These are phyloP conservation scores for Colius striatus DNA, from an alignment of 2,113 vertebrate genomes.

Conservation along the genomic window DNA sequence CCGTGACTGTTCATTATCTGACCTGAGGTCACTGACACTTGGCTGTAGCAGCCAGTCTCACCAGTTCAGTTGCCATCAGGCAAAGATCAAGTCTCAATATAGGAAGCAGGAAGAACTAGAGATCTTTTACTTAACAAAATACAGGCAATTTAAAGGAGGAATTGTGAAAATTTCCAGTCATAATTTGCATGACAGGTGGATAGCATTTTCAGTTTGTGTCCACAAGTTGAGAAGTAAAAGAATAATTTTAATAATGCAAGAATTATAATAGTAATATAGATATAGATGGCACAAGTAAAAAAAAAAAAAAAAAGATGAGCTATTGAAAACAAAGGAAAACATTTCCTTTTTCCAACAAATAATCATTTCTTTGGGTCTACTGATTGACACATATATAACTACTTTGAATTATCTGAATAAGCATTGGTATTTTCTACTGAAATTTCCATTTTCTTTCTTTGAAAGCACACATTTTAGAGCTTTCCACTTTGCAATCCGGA, in stretches of 20 bases:
- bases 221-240: background rate
- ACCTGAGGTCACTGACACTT: background rate
- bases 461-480: background rate
- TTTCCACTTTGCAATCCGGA: background rate
- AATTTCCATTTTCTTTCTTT: background rate
- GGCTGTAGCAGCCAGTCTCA: background rate
- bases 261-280: background rate
- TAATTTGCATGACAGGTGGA: background rate
- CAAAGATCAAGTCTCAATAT: background rate
- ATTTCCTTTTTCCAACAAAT: background rate
- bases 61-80: background rate
- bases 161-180: background rate
- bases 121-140: background rate
- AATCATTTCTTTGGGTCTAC: background rate
- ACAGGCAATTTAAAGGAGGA: background rate
- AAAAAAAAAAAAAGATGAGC: background rate
- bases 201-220: background rate
- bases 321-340: background rate
- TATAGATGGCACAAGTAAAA: background rate
- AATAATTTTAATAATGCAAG: background rate
- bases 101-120: background rate
- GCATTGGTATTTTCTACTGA: background rate
- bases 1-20: background rate
- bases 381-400: background rate
- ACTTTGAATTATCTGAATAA: background rate